These are phyloP conservation scores for Lamellibrachia columna DNA, from an alignment of 2,888 invertebrate species.

Conservation along the genomic window DNA sequence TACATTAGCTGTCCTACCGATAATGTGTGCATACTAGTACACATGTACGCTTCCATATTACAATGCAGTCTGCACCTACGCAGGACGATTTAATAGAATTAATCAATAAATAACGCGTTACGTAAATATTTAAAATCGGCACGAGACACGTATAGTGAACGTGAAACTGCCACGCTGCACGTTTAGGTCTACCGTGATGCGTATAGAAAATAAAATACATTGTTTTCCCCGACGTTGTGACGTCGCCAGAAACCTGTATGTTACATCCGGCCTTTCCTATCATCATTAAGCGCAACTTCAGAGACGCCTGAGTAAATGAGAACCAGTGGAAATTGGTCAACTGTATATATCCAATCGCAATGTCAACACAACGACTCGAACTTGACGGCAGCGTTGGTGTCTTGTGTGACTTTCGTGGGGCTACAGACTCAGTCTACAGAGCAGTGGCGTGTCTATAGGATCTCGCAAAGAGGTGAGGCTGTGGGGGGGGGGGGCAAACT, in stretches of 20 bases:
- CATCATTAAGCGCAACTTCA: background rate
- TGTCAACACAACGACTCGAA: background rate
- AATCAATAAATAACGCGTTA: background rate
- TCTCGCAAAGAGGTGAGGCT: too few species aligned
- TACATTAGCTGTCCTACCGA: background rate
- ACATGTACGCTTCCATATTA: background rate
- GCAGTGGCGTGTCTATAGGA: too few species aligned
- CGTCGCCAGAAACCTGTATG: background rate
- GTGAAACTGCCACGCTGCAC: background rate
- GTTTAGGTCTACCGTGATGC: background rate
- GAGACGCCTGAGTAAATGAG: background rate
- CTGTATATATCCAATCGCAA: background rate
- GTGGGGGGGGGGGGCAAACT: too few species aligned
- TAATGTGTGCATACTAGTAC: background rate
- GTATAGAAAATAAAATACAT: background rate
- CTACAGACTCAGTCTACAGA: background rate
- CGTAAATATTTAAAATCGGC: background rate
- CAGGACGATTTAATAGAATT: background rate
- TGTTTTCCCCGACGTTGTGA: background rate
- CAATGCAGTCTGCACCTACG: background rate
- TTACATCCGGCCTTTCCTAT: background rate
- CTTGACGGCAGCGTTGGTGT: background rate
- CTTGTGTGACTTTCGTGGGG: background rate
- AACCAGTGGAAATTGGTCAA: background rate
- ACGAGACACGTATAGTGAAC: background rate